phyloP scores from a whole-genome alignment of 2,888 invertebrate species.

The Unio pictorum region DNA sequence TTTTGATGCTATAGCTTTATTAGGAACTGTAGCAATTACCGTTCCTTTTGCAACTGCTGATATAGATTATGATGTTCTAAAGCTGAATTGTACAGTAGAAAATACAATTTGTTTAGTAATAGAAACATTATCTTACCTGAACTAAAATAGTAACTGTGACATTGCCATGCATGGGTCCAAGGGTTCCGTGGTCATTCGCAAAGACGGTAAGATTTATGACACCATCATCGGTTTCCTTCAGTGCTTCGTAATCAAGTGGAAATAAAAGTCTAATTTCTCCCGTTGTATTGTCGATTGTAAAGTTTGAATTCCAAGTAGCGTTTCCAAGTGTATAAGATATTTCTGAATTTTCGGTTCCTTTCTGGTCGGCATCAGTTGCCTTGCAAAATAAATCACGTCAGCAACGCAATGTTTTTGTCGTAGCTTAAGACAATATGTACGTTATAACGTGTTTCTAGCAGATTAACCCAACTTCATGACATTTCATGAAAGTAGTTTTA shows the following conservation, averaged over 20 bases:
- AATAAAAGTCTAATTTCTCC: conserved; percentile 14
- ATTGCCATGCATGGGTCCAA: neutral
- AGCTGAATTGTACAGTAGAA: too few relatives aligned
- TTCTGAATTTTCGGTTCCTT: conserved; percentile 13
- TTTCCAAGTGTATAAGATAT: conserved; percentile 8
- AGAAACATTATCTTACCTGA: conserved; percentile 12
- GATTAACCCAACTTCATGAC: too few relatives aligned
- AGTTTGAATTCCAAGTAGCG: neutral
- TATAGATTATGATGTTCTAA: too few relatives aligned
- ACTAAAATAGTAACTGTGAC: conserved; percentile 14
- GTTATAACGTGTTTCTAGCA: too few relatives aligned
- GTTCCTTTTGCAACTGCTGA: too few relatives aligned
- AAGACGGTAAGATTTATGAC: conserved; percentile 11
- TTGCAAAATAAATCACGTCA: neutral
- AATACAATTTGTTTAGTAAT: too few relatives aligned
- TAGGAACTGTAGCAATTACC: too few relatives aligned
- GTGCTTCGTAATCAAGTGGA: conserved; percentile 21
- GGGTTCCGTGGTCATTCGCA: conserved; percentile 17
- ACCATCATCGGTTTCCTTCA: conserved; percentile 8
- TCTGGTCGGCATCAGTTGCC: conserved; percentile 21
- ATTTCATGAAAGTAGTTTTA: too few relatives aligned
- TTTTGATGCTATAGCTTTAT: too few relatives aligned
- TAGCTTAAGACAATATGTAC: too few relatives aligned
- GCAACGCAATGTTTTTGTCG: too few relatives aligned
- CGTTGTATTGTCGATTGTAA: conserved; percentile 9